These are phyloP conservation scores for Hiodon alosoides DNA, from an alignment of 2,113 vertebrate genomes.

Conservation along the genomic window DNA sequence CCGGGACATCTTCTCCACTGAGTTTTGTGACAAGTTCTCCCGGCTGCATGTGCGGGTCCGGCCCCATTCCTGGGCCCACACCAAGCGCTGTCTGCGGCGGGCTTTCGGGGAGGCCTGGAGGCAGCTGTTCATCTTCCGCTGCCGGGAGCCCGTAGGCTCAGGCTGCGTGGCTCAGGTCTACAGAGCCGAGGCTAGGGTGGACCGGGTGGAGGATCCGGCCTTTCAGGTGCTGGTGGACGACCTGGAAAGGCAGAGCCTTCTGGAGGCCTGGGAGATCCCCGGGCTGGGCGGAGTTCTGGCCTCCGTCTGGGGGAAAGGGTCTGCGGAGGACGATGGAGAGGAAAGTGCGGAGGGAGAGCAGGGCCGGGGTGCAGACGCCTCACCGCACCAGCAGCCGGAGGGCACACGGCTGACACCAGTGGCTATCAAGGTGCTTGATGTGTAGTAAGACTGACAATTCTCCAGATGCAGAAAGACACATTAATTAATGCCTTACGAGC, in stretches of 20 bases:
- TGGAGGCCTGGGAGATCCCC: constrained; percentile 67
- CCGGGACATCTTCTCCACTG: constrained; percentile 79
- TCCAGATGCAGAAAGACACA: not conserved
- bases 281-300: constrained; percentile 56
- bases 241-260: constrained; percentile 49
- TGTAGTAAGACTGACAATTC: not conserved
- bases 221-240: constrained; percentile 44
- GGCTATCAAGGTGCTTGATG: constrained; percentile 80
- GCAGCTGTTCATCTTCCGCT: constrained; percentile 66
- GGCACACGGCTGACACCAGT: constrained; percentile 67
- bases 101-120: constrained; percentile 81
- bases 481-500: too few relatives aligned
- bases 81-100: constrained; percentile 65
- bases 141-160: constrained; percentile 79
- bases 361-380: too few relatives aligned
- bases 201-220: constrained; percentile 51
- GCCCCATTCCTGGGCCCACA: constrained; percentile 82
- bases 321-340: constrained; percentile 24
- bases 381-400: not conserved
- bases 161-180: constrained; percentile 94
- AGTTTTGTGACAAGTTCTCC: constrained; percentile 80
- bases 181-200: constrained; percentile 68
- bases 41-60: constrained; percentile 76
- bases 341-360: constrained; percentile 23
- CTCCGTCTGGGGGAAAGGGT: constrained; percentile 48